Evolutionary conservation across 2,888 invertebrate genomes (phyloP).

Genomic region (Thumatha senex): DNA sequence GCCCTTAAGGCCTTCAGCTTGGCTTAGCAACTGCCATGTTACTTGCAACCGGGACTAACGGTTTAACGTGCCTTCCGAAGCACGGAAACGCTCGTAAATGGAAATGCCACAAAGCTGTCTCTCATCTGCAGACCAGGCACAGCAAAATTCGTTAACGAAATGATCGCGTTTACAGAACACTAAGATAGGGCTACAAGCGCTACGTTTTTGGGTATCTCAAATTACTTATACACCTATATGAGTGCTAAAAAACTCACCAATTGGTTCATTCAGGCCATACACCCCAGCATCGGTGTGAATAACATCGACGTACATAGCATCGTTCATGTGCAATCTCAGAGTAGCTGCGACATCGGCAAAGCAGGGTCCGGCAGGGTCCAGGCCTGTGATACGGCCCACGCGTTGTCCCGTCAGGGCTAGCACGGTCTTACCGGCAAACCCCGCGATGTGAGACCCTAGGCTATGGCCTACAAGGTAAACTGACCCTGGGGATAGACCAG

Average conservation of each 20-base stretch:
- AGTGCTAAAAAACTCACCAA: constrained; percentile 55
- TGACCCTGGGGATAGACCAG: constrained; percentile 48
- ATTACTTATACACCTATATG: too few relatives aligned
- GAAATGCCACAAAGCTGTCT: too few relatives aligned
- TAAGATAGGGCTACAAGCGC: too few relatives aligned
- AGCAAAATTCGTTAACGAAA: too few relatives aligned
- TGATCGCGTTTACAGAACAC: too few relatives aligned
- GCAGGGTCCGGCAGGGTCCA: constrained; percentile 77
- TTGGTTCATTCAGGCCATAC: constrained; percentile 53
- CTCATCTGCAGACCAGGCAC: too few relatives aligned
- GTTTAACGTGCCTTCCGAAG: too few relatives aligned
- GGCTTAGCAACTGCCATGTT: too few relatives aligned
- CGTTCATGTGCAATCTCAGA: constrained; percentile 47
- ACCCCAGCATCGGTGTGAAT: constrained; percentile 68
- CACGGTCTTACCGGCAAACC: constrained; percentile 64
- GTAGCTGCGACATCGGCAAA: constrained; percentile 54
- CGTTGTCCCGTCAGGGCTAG: constrained; percentile 45
- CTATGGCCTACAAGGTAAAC: constrained; percentile 76
- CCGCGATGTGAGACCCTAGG: constrained; percentile 67
- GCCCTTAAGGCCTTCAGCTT: too few relatives aligned
- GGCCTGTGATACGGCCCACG: constrained; percentile 60
- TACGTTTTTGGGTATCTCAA: too few relatives aligned
- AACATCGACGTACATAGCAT: constrained; percentile 65
- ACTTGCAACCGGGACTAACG: too few relatives aligned
- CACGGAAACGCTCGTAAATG: too few relatives aligned